phyloP scores from a whole-genome alignment of 2,888 invertebrate genomes.

The Lithophane semibrunnea region DNA sequence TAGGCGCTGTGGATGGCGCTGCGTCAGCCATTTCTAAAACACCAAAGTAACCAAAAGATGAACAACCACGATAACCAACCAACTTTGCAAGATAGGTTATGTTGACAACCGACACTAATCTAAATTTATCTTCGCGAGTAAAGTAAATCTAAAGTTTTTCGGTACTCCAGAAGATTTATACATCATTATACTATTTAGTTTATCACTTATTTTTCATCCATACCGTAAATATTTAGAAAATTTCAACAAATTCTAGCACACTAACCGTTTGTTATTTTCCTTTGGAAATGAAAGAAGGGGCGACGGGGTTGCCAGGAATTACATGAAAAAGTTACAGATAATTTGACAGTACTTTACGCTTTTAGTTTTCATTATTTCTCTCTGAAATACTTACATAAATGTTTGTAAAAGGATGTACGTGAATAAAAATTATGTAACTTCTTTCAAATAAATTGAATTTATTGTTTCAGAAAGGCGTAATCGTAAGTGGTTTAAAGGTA shows the following conservation, averaged over 20 bases:
- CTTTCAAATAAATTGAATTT: background rate
- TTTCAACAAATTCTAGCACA: conserved; percentile 73
- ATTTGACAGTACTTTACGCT: background rate
- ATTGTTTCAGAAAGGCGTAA: too few relatives aligned
- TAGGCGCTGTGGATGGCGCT: conserved; percentile 89
- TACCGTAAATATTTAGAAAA: conserved; percentile 58
- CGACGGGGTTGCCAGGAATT: conserved; percentile 74
- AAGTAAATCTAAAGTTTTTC: conserved; percentile 73
- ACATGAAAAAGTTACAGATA: conserved; percentile 10
- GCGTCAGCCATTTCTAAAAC: conserved; percentile 92
- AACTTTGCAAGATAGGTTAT: conserved; percentile 80
- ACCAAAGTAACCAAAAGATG: conserved; percentile 67
- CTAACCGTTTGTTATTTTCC: conserved; percentile 85
- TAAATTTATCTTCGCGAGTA: conserved; percentile 73
- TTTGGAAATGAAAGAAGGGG: conserved; percentile 84
- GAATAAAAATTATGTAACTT: background rate
- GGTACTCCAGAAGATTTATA: conserved; percentile 38
- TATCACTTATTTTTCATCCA: conserved; percentile 70
- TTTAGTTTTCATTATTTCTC: background rate
- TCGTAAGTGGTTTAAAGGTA: too few relatives aligned
- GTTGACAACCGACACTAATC: conserved; percentile 86
- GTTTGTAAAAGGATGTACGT: background rate
- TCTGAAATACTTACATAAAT: background rate
- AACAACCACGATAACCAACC: conserved; percentile 57
- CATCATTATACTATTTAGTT: conserved; percentile 50